Conservation (phyloP, 2,113 vertebrate genomes). For the Entelurus aequoreus region DNA sequence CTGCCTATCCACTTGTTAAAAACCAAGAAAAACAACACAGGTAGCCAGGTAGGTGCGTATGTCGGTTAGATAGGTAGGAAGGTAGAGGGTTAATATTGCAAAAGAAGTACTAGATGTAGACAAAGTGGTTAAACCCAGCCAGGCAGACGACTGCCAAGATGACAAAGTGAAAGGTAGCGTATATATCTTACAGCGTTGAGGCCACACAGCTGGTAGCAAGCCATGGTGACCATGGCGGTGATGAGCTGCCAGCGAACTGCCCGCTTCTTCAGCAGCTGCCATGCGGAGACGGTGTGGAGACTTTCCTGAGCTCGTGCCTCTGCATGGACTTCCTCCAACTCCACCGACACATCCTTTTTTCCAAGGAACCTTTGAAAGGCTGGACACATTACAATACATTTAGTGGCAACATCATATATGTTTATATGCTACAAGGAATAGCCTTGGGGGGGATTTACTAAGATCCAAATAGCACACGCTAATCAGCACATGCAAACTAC, state of each 20-base stretch:
- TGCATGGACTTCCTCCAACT: constrained; percentile 80
- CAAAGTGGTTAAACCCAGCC: neutral
- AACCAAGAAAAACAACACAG: too few relatives aligned
- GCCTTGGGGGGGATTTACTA: too few relatives aligned
- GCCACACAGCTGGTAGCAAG: constrained; percentile 92
- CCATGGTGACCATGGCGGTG: constrained; percentile 83
- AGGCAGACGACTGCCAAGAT: neutral
- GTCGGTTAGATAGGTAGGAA: too few relatives aligned
- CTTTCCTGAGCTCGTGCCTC: constrained; percentile 77
- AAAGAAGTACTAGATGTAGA: neutral
- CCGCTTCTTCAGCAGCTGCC: constrained; percentile 72
- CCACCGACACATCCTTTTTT: constrained; percentile 78
- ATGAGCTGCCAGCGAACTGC: constrained; percentile 82
- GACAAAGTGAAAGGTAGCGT: neutral
- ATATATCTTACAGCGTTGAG: constrained; percentile 84
- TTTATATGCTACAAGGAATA: too few relatives aligned
- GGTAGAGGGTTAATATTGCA: too few relatives aligned
- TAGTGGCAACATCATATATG: too few relatives aligned
- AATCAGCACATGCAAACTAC: too few relatives aligned
- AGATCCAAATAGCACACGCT: too few relatives aligned
- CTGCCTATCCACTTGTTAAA: too few relatives aligned
- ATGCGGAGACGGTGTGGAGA: constrained; percentile 60
- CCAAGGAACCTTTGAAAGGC: constrained; percentile 87
- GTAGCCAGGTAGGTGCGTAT: too few relatives aligned
- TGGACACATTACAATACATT: constrained; percentile 43